Evolutionary conservation across 2,797 vertebrate genomes (phyloP), one percentile per base, ranked within the genome.

Genomic region (Dermochelys coriacea): DNA sequence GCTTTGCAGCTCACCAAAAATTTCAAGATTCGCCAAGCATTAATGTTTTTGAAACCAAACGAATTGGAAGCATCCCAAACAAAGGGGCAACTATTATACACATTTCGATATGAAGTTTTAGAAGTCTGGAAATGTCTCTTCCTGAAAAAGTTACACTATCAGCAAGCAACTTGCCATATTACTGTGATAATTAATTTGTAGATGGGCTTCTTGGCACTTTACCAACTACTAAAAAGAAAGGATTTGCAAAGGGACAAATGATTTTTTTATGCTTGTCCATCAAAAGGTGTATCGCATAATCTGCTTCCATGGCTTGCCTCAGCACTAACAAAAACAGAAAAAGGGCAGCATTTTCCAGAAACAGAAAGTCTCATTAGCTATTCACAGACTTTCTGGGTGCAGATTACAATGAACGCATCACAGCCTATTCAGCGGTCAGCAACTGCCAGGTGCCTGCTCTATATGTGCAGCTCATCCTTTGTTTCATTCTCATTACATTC

Each of bases 401-500:
- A 11, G 92, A 90, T 47, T 31, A 77, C 80, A 71, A 55, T 5
- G 29, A 68, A 5, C 2, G 47, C 2, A 0, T 9, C 34, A 74
- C 85, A 47, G 91, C 1, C 89, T 1, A 57, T 12, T 27, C 77
- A 82, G 54, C 52, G 59, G 90, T 81, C 84, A 19, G 84, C 82
- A 8, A 34, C 84, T 84, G 94, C 95, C 97, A 96, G 96, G 97
- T 97, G 97, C 86, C 92, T 4, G 91, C 87, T 49, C 94, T 94
- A 89, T 89, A 93, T 87, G 87, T 80, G 93, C 94, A 55, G 94
- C 94, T 93, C 90, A 49, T 8, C 89, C 97, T 97, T 97, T 98
- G 97, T 97, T 86, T 95, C 90, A 91, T 80, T 89, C 64, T 94
- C 90, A 88, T 91, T 75, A 87, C 18, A 90, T 79, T 82, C 87